Evolutionary conservation across 2,113 vertebrate species (phyloP), one percentile per base, ranked within the genome.

Genomic region (Neolamprologus falcicula): DNA sequence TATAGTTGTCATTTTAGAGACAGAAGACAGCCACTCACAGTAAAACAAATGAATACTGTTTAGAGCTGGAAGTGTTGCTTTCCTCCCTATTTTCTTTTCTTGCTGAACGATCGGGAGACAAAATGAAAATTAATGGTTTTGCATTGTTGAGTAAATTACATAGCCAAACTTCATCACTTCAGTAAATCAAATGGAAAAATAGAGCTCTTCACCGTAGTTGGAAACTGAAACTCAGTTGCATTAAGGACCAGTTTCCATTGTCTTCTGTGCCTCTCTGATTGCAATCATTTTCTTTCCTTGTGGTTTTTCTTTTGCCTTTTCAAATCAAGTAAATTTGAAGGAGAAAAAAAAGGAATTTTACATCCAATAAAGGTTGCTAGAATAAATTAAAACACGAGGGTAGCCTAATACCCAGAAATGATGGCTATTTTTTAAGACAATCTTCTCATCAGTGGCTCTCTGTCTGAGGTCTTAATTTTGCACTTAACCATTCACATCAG

Each of bases 121-220:
- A 90, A 94, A 94, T 92, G 79, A 92, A 92, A 93, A 93, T 92
- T 78, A 85, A 92, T 88, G 83, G 86, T 85, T 91, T 54, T 57
- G 82, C n/a, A 55, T 83, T 12, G 59, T 55, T 45, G 78, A 88
- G 79, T 66, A 71, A 82, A 92, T 91, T 86, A 82, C 55, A 53
- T 45, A 47, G 76, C 9, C 57, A 86, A 81, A 86, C 92, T 86
- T 52, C 83, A 78, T 90, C 82, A 89, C 35, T 90, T 86, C 66
- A 88, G 83, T 88, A 92, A 90, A 90, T 93, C 83, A 90, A 87
- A 92, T 42, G 42, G 55, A 82, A 90, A 83, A 89, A 88, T 82
- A 81, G 40, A 87, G 78, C 68, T 85, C 82, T 53, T 89, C 81
- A 80, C 59, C 55, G 31, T 5, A 6, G 35, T 26, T 85, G 33